Conservation (phyloP, 23 tunicate species). For the Corella eumyota region DNA sequence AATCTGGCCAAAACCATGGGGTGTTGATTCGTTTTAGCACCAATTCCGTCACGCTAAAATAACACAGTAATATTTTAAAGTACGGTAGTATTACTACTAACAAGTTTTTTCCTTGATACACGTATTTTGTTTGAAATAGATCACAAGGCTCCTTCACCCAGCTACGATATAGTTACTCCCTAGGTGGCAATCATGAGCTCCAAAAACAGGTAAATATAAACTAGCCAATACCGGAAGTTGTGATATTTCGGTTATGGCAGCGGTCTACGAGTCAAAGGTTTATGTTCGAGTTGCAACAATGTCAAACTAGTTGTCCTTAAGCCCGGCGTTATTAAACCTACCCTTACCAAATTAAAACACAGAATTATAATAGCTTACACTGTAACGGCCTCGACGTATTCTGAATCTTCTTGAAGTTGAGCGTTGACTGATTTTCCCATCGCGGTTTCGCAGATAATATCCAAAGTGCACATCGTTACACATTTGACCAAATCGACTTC, state of each 20-base stretch:
- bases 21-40: conserved; percentile 72
- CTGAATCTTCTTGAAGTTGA: conserved; percentile 53
- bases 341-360: not conserved
- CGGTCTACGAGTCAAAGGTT: too few species aligned
- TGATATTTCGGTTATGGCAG: too few species aligned
- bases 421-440: conserved; percentile 94
- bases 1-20: conserved; percentile 55
- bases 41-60: conserved; percentile 38
- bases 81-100: too few species aligned
- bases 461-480: conserved; percentile 68
- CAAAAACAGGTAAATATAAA: too few species aligned
- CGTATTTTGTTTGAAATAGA: conserved; percentile 1
- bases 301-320: too few species aligned
- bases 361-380: not conserved
- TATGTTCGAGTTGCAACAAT: too few species aligned
- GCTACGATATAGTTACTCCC: too few species aligned
- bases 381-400: conserved; percentile 71
- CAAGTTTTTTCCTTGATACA: too few species aligned
- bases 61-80: not conserved
- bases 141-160: not conserved
- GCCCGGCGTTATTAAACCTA: too few species aligned
- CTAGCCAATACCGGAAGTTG: too few species aligned
- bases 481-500: conserved; percentile 44
- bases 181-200: too few species aligned
- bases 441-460: conserved; percentile 86